Percentiles rank a stretch among this genome's conserved stretches.
phyloP scores from a whole-genome alignment of 2,797 vertebrate species.

The Gallinago stenura region DNA sequence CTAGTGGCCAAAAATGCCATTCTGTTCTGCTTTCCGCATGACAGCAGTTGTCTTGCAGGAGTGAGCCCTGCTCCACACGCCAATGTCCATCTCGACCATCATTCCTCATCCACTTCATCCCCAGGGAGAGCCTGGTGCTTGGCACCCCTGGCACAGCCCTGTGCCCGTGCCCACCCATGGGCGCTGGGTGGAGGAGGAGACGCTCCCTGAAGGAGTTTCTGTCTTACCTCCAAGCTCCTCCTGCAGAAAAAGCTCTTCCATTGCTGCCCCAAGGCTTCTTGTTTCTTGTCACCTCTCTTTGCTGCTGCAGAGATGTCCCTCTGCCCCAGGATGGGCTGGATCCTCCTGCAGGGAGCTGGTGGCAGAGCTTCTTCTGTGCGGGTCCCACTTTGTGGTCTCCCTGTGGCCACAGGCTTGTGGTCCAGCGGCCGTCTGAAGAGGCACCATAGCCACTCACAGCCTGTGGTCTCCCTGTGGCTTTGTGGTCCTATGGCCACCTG shows the following conservation, averaged over 20 bases:
- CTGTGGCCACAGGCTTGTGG: background rate
- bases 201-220: background rate
- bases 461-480: fast-evolving
- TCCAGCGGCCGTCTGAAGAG: background rate
- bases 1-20: background rate
- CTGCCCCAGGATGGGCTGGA: fast-evolving
- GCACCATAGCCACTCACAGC: background rate
- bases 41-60: background rate
- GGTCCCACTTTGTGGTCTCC: background rate
- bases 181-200: fast-evolving
- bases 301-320: background rate
- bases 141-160: fast-evolving
- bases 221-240: background rate
- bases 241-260: background rate
- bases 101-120: background rate
- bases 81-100: fast-evolving
- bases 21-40: fast-evolving
- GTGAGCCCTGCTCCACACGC: fast-evolving
- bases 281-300: background rate
- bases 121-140: background rate
- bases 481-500: background rate
- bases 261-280: background rate
- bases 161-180: fast-evolving
- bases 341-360: background rate
- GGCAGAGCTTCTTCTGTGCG: background rate